Conservation (phyloP, 2,888 invertebrate species). For the Scaptodrosophila latifasciaeformis region DNA sequence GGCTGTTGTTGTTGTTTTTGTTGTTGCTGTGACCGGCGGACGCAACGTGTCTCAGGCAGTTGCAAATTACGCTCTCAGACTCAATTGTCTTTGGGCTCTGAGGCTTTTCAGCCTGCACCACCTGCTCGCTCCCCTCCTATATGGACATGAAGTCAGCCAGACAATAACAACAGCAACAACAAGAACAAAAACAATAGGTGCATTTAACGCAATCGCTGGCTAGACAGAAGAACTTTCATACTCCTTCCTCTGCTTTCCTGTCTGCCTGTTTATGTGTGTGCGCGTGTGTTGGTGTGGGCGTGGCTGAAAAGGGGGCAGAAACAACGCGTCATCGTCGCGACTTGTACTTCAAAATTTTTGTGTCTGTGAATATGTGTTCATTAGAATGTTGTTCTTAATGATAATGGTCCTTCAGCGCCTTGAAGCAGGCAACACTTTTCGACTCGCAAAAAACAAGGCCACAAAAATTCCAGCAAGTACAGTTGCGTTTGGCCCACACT, state of each 20-base stretch:
- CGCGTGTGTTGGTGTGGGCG: background rate
- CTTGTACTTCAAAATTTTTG: slow-evolving; percentile 55
- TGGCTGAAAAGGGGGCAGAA: slow-evolving; percentile 33
- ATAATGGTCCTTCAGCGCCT: slow-evolving; percentile 50
- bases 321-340: slow-evolving; percentile 66
- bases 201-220: slow-evolving; percentile 66
- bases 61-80: slow-evolving; percentile 71
- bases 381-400: slow-evolving; percentile 46
- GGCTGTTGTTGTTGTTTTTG: background rate
- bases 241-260: slow-evolving; percentile 23
- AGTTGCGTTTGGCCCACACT: slow-evolving; percentile 38
- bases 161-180: slow-evolving; percentile 33
- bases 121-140: too few relatives aligned
- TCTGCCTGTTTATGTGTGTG: background rate
- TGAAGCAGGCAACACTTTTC: slow-evolving; percentile 60
- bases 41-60: slow-evolving; percentile 65
- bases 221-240: slow-evolving; percentile 56
- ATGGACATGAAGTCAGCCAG: background rate
- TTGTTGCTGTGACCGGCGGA: slow-evolving; percentile 13
- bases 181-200: slow-evolving; percentile 49
- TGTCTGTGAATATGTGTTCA: slow-evolving; percentile 54
- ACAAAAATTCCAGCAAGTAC: slow-evolving; percentile 23
- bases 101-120: slow-evolving; percentile 35
- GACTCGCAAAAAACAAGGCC: background rate
- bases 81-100: slow-evolving; percentile 70